Evolutionary conservation across 2,888 invertebrate genomes (phyloP), one percentile per base, ranked within the genome.

Genomic region (Uropetala carovei): DNA sequence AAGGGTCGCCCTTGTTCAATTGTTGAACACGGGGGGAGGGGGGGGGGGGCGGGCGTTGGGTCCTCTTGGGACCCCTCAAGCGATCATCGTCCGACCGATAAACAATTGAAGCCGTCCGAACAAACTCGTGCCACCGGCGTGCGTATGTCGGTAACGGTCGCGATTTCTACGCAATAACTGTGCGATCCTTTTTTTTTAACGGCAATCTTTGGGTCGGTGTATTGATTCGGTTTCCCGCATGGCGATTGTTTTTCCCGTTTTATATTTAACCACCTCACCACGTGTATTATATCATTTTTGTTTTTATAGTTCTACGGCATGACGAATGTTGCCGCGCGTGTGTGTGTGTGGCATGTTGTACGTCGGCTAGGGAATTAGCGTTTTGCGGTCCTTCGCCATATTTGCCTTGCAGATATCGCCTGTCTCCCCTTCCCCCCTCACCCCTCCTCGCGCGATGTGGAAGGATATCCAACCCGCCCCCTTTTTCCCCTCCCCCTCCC

Each of bases 351-450:
- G 22, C 9, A 75, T 27, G 43, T 43, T 43, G n/a, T n/a, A 43
- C 43, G 43, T 43, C 43, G 43, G 43, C 43, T 43, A 43, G 43
- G 43, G 56, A n/a, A 83, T 57, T 56, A n/a, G 68, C 89, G 43
- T 30, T 68, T 89, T 89, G 89, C 68, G 89, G 89, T 89, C 27
- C 89, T 30, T 60, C 9, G 89, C 18, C 43, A n/a, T 64, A 89
- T 89, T 89, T 89, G 89, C 89, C 89, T 68, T 89, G 58, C 89
- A 89, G 89, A 89, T 89, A 64, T 60, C 85, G 16, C 60, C 83
- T 43, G 43, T 43, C 43, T n/a, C 1, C 22, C 75, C 75, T 75
- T 22, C 4, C 11, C 22, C 75, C 75, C 75, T 11, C n/a, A n/a
- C 18, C n/a, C 30, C 27, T 16, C 82, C 16, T 14, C 83, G 57